Base-by-base conservation (phyloP, 1,140 invertebrate species). In the Grapholita molesta region DNA sequence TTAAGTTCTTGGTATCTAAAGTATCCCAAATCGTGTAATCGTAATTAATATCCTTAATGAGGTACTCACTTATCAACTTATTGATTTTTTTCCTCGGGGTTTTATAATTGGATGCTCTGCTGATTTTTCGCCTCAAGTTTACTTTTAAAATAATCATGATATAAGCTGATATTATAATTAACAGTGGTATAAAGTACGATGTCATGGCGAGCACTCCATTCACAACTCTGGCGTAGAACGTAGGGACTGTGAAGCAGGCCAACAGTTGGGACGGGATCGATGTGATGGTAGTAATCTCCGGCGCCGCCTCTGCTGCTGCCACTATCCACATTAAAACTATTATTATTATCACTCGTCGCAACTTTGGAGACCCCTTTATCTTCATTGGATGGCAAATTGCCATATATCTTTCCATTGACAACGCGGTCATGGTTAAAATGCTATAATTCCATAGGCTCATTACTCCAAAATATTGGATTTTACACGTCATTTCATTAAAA, bases 121-220 rank as follows among this genome's bases (percentile, higher is more conserved):
- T 25, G 11, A 21, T 24, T 57, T 57, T 9, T 25, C 24, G 24
- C 24, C 25, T 28, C 1, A n/a, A 12, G n/a, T 57, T 57, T 3
- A 57, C 53, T 57, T 57, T 57, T n/a, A 57, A 3, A n/a, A 57
- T 57, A 12, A 57, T 57, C 53, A 57, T 57, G 6, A 12, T 28
- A 57, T 57, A 57, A 1, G 53, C 24, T 9, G 24, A 7, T 25
- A n/a, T 25, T 18, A 57, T 57, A 28, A 57, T 57, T n/a, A 57
- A 11, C 5, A 57, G 12, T n/a, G 53, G 53, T 57, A 57, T n/a
- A 57, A 57, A 12, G n/a, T 28, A 57, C 53, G 53, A 28, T n/a
- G 28, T n/a, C 8, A 57, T 25, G n/a, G 53, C 53, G 12, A 57
- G 12, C 25, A 28, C 25, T n/a, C 53, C 53, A 24, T 57, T 57